Percentiles rank a stretch among this genome's conserved stretches.
Evolutionary conservation across 2,797 vertebrate genomes (phyloP).

Genomic region (Miichthys miiuy): DNA sequence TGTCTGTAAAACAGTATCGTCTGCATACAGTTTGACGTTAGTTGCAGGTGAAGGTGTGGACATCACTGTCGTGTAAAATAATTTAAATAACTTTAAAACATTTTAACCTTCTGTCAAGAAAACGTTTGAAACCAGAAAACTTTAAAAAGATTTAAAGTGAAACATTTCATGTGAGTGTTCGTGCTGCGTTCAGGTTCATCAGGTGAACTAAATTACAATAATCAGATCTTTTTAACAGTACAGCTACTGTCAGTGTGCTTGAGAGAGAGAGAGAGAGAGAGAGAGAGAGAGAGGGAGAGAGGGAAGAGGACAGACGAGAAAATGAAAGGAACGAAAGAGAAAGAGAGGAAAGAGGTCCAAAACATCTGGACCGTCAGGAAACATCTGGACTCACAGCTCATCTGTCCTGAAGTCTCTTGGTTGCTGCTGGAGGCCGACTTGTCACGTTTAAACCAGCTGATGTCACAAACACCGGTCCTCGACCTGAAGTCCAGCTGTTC

Average conservation of each 20-base stretch:
- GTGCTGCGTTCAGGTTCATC: slow-evolving; percentile 54
- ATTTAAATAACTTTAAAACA: background rate
- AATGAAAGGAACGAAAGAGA: background rate
- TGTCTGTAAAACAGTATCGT: background rate
- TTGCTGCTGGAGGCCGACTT: background rate
- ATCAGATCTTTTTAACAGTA: slow-evolving; percentile 18
- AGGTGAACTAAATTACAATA: slow-evolving; percentile 42
- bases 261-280: background rate
- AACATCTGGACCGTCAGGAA: background rate
- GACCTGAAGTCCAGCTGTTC: background rate
- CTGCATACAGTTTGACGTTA: slow-evolving; percentile 8
- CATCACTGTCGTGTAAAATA: background rate
- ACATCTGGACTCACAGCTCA: slow-evolving; percentile 4
- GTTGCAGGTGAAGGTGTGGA: background rate
- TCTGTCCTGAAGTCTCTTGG: background rate
- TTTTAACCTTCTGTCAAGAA: background rate
- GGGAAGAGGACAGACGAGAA: background rate
- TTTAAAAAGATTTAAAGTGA: slow-evolving; percentile 5
- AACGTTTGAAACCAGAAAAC: slow-evolving; percentile 3
- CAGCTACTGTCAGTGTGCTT: slow-evolving; percentile 40
- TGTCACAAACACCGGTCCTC: background rate
- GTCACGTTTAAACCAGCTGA: background rate
- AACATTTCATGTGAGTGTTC: background rate
- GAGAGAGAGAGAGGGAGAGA: background rate
- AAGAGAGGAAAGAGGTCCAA: background rate